phyloP scores from a whole-genome alignment of 2,113 vertebrate species.

The Ifrita kowaldi region DNA sequence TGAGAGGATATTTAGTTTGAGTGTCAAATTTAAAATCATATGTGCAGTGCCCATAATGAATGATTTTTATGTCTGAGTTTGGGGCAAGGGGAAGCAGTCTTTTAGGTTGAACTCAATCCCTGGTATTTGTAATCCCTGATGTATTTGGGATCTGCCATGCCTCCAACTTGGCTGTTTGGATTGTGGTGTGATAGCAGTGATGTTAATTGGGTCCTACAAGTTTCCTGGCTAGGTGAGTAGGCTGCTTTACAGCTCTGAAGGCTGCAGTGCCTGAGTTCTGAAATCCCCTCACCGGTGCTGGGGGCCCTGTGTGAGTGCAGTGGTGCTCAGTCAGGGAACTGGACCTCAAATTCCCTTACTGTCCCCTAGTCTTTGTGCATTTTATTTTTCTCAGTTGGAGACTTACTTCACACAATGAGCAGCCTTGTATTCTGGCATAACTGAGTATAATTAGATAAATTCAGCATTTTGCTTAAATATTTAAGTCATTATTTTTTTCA shows the following conservation, averaged over 20 bases:
- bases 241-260: background rate
- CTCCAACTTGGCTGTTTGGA: background rate
- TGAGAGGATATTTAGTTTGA: background rate
- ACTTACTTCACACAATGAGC: background rate
- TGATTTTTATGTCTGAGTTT: background rate
- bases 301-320: background rate
- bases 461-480: background rate
- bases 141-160: background rate
- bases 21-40: background rate
- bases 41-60: background rate
- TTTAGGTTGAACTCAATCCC: background rate
- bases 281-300: background rate
- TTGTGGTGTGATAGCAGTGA: background rate
- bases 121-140: background rate
- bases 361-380: background rate
- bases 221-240: background rate
- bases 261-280: background rate
- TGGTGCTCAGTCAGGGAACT: background rate
- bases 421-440: background rate
- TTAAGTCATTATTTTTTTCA: background rate
- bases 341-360: fast-evolving
- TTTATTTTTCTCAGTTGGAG: background rate
- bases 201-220: background rate
- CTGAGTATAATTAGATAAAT: background rate
- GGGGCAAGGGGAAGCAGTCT: background rate